Evolutionary conservation across 2,888 invertebrate genomes (phyloP), one percentile per base, ranked within the genome.

Genomic region (Diabrotica balteata): DNA sequence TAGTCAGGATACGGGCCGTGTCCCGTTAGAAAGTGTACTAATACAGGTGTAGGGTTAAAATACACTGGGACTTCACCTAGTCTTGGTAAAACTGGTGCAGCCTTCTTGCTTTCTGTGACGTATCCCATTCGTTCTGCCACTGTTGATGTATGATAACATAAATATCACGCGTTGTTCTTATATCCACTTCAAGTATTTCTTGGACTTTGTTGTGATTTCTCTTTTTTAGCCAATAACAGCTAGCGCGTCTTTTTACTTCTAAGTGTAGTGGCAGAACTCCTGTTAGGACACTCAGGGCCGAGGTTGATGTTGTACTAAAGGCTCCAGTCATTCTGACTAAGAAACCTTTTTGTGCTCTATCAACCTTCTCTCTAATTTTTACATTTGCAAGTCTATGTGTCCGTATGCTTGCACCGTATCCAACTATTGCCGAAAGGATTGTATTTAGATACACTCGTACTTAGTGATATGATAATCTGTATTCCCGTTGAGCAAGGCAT

Each of bases 321-420:
- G 17, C 17, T 17, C 17, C 17, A 17, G 17, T 17, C 17, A 17
- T 17, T 17, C 67, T 57, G 17, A 57, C 50, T 1, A 62, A 47
- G 58, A 67, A 52, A n/a, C 67, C 67, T 49, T 46, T 67, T 58
- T 61, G 62, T 1, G 62, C 11, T 42, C 52, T 57, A 1, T 54
- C 32, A 7, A 58, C n/a, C 2, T 32, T 51, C 11, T 63, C 47
- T 58, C 17, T 61, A 3, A 43, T 17, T 42, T 66, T 61, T 1
- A 49, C 8, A 7, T 52, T 58, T 9, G 4, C 10, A 46, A 67
- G 51, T 45, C 66, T 60, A n/a, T 66, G 66, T 6, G 52, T 57
- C 54, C 60, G 50, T 9, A 45, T 44, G 55, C 66, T 55, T 6
- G 58, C 58, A 11, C 58, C 17, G 43, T 63, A 55, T 9, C 63